These are phyloP conservation scores for Taenioides sp. DNA, from an alignment of 2,797 vertebrate species.

Conservation along the genomic window DNA sequence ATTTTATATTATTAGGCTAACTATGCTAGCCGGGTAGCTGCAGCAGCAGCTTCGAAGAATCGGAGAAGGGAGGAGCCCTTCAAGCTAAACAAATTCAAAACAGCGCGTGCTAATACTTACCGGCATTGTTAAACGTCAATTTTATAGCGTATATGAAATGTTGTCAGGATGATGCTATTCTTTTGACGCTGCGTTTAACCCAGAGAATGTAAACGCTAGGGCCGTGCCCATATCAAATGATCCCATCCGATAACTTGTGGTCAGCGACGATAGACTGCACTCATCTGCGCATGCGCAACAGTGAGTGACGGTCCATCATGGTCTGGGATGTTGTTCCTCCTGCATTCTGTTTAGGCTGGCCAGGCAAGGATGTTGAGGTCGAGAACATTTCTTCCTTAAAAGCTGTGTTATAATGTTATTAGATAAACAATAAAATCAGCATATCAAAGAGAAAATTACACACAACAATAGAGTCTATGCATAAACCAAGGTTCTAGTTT, in stretches of 20 bases:
- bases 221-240: constrained; percentile 35
- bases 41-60: constrained; percentile 51
- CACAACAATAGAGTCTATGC: neutral
- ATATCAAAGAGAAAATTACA: too few species aligned
- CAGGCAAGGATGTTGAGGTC: too few species aligned
- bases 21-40: constrained; percentile 62
- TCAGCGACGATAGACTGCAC: neutral
- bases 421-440: neutral
- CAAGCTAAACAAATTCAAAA: constrained; percentile 36
- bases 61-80: constrained; percentile 66
- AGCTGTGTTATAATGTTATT: neutral
- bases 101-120: constrained; percentile 60
- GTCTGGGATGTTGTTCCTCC: too few species aligned
- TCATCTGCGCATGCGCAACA: constrained; percentile 56
- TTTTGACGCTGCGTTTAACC: constrained; percentile 27
- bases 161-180: neutral
- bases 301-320: neutral
- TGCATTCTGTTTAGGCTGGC: too few species aligned
- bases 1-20: constrained; percentile 30
- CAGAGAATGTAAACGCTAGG: constrained; percentile 34
- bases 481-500: constrained; percentile 1
- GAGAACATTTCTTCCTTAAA: neutral
- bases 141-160: neutral
- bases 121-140: constrained; percentile 63
- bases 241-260: constrained; percentile 21